Percentiles rank a stretch among this genome's conserved stretches.
Conservation (phyloP, 2,113 vertebrate genomes). For the Actenoides hombroni region DNA sequence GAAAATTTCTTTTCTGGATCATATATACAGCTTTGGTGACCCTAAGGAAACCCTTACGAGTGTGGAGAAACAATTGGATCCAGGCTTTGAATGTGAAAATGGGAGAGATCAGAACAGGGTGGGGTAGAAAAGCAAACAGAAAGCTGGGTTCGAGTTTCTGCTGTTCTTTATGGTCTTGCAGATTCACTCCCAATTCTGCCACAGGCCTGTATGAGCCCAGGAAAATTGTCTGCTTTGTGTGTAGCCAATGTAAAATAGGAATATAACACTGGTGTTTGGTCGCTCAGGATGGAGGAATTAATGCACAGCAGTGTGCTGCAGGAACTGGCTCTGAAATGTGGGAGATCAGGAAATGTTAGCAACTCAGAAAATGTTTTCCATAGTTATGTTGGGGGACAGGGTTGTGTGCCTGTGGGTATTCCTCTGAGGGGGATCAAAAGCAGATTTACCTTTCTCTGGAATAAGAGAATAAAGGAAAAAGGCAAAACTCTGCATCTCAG, state of each 20-base stretch:
- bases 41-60: not conserved
- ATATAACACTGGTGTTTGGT: not conserved
- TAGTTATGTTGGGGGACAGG: not conserved
- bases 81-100: not conserved
- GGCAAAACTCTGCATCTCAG: not conserved
- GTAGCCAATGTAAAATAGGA: not conserved
- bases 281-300: not conserved
- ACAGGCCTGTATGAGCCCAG: not conserved
- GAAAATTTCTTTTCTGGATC: not conserved
- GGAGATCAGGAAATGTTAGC: not conserved
- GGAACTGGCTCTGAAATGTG: not conserved
- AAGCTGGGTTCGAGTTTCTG: not conserved
- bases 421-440: not conserved
- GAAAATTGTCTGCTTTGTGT: not conserved
- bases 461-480: not conserved
- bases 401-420: not conserved
- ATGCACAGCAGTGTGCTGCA: not conserved
- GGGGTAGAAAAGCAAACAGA: not conserved
- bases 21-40: not conserved
- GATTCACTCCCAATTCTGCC: not conserved
- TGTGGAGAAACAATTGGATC: not conserved
- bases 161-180: not conserved
- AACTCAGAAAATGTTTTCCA: not conserved
- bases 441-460: not conserved
- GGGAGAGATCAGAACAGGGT: not conserved